These are phyloP conservation scores for Helobdella robusta DNA, from an alignment of 2,888 invertebrate species.

Conservation along the genomic window DNA sequence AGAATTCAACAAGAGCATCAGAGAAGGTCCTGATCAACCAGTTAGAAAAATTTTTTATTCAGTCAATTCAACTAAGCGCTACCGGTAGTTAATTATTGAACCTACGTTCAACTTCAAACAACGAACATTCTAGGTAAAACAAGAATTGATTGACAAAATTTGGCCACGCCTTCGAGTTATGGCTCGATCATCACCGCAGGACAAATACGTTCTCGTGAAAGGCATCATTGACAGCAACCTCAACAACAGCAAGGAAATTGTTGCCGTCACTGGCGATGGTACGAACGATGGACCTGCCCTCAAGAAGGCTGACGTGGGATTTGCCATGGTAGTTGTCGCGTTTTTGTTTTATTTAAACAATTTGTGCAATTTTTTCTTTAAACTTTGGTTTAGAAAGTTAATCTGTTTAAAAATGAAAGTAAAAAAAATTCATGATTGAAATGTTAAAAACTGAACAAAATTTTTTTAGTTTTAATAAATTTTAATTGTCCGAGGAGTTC, in stretches of 20 bases:
- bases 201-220: conserved; percentile 96
- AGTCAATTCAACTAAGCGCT: background rate
- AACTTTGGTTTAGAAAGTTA: too few relatives aligned
- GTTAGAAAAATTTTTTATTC: background rate
- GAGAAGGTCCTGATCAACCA: conserved; percentile 60
- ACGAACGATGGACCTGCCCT: conserved; percentile 92
- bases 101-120: background rate
- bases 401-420: too few relatives aligned
- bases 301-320: conserved; percentile 96
- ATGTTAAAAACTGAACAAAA: too few relatives aligned
- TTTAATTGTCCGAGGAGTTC: too few relatives aligned
- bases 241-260: conserved; percentile 82
- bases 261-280: conserved; percentile 95
- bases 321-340: conserved; percentile 70
- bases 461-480: too few relatives aligned
- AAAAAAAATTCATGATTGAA: too few relatives aligned
- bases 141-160: conserved; percentile 84
- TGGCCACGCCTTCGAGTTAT: conserved; percentile 93
- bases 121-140: conserved; percentile 68
- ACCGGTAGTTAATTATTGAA: background rate
- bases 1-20: conserved; percentile 85
- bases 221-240: conserved; percentile 94
- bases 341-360: background rate
- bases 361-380: background rate
- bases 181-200: conserved; percentile 92